A percentile compares a stretch with the other conserved stretches of the same genome.
These are phyloP conservation scores for Lamellibrachia luymesi DNA, from an alignment of 1,140 invertebrate genomes.

Conservation along the genomic window DNA sequence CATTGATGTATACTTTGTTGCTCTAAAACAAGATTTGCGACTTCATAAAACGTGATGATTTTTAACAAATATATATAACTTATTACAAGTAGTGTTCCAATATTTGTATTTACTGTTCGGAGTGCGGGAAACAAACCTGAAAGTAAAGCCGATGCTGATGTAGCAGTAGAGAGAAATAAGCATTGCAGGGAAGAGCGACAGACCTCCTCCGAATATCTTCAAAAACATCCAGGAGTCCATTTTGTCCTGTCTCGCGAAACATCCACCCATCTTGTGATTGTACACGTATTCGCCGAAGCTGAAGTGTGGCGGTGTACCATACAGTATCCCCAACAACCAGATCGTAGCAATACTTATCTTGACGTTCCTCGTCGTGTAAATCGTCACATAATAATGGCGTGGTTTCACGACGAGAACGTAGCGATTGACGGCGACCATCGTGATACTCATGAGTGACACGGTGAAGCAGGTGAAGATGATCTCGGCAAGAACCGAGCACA, in stretches of 20 bases:
- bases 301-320: not conserved
- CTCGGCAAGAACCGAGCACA: not conserved
- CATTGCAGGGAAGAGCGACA: not conserved
- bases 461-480: not conserved
- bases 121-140: not conserved
- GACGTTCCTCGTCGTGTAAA: not conserved
- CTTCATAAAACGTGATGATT: too few species aligned
- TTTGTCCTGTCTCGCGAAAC: not conserved
- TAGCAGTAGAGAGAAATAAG: not conserved
- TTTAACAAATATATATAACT: too few species aligned
- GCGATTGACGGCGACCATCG: constrained; percentile 19
- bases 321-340: not conserved
- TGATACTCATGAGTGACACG: constrained; percentile 1
- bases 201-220: not conserved
- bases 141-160: not conserved
- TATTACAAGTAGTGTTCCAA: too few species aligned
- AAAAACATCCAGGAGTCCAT: not conserved
- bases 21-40: too few species aligned
- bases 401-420: constrained; percentile 18
- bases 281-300: not conserved
- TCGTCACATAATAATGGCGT: not conserved
- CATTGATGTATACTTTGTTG: too few species aligned
- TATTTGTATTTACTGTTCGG: too few species aligned
- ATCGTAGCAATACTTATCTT: not conserved
- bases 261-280: not conserved